These are phyloP conservation scores for Hycleus cichorii DNA, from an alignment of 1,140 invertebrate species.

Conservation along the genomic window DNA sequence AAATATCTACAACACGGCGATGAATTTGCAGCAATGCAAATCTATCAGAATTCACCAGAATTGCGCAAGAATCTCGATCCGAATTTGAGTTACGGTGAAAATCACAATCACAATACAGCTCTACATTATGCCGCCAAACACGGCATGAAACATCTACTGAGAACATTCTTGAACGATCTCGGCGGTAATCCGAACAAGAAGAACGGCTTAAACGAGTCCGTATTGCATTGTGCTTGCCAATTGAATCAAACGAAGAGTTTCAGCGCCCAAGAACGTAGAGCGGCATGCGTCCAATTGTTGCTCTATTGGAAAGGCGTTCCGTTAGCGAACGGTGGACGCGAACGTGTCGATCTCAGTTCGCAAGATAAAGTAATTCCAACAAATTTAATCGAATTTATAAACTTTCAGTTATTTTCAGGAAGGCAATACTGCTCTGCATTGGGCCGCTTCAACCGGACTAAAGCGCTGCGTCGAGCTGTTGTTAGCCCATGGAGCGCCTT, in stretches of 20 bases:
- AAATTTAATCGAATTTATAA: background rate
- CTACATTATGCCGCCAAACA: conserved; percentile 61
- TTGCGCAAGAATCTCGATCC: conserved; percentile 60
- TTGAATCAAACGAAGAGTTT: conserved; percentile 46
- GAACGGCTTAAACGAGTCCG: conserved; percentile 57
- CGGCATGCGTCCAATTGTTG: conserved; percentile 54
- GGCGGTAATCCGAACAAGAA: conserved; percentile 64
- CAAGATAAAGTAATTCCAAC: conserved; percentile 49
- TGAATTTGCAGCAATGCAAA: conserved; percentile 62
- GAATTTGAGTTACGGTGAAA: conserved; percentile 61
- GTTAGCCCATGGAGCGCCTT: conserved; percentile 51
- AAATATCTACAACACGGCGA: conserved; percentile 66
- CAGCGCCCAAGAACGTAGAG: conserved; percentile 51
- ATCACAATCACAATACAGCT: conserved; percentile 60
- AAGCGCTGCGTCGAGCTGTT: conserved; percentile 57
- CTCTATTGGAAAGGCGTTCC: conserved; percentile 55
- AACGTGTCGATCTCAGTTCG: conserved; percentile 52
- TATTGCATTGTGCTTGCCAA: conserved; percentile 56
- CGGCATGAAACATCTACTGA: conserved; percentile 53
- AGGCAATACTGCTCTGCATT: conserved; percentile 61
- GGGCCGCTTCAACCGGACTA: conserved; percentile 58
- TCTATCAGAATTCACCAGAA: conserved; percentile 53
- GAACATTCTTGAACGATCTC: conserved; percentile 59
- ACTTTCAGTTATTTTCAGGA: conserved; percentile 41
- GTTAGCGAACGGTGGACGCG: conserved; percentile 48